Base-by-base conservation (phyloP, 2,888 invertebrate species). In the Acanthosepion lycidas region DNA sequence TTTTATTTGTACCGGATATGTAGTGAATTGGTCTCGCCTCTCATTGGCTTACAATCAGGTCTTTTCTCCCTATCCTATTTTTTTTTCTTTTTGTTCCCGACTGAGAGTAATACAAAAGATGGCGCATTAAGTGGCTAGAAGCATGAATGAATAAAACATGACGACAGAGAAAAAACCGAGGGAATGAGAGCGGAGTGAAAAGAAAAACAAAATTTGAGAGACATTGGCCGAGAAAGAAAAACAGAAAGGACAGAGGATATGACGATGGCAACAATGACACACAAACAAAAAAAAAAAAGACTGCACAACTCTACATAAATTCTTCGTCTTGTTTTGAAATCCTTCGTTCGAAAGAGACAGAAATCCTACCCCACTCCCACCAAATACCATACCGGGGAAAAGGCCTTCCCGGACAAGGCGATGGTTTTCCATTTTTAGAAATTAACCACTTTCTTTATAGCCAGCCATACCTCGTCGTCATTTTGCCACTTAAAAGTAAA, bases 1-100 rank as follows among this genome's bases (percentile, higher is more conserved):
- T 78, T 78, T 78, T 78, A 78, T 78, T n/a, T 78, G 78, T 78
- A 78, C 78, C 78, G 78, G 78, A 78, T 33, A 33, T 78, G n/a
- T 78, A 9, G 33, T 78, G 78, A 78, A 78, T n/a, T 12, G 78
- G 23, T 33, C 78, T n/a, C n/a, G n/a, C 5, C 33, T 12, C 78
- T 78, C n/a, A 78, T 78, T 78, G 78, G 78, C n/a, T 78, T 5
- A 15, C 12, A n/a, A 78, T n/a, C 78, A 78, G 78, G 78, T 78
- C 78, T 78, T n/a, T 78, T 78, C n/a, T 78, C n/a, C 78, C n/a
- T 18, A 78, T 78, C 18, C 78, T 33, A n/a, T 23, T 15, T 12
- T 33, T n/a, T 33, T 78, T 15, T 78, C 78, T 78, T 18, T 78
- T 18, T 12, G 78, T 78, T 78, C 33, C 78, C 78, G 78, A n/a